These are phyloP conservation scores for Drosophila kurseongensis DNA, from an alignment of 1,140 invertebrate genomes.

Conservation along the genomic window DNA sequence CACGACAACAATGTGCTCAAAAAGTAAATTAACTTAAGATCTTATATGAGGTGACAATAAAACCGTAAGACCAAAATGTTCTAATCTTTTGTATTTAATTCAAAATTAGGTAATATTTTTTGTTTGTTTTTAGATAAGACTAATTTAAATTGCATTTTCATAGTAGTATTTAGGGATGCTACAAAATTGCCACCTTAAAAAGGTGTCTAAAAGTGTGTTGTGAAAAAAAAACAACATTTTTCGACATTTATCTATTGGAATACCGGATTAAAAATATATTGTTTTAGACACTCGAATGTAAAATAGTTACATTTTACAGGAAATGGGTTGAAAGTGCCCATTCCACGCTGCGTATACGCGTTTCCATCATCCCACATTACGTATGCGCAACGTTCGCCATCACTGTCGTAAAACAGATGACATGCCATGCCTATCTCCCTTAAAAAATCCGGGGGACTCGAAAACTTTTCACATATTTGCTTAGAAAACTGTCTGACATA, in stretches of 20 bases:
- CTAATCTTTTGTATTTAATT: background rate
- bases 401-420: background rate
- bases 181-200: too few relatives aligned
- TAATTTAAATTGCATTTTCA: too few relatives aligned
- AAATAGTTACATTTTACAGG: background rate
- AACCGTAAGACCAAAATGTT: background rate
- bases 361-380: background rate
- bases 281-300: background rate
- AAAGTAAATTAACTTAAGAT: constrained; percentile 1
- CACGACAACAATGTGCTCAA: constrained; percentile 12
- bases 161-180: too few relatives aligned
- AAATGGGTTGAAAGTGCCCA: background rate
- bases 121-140: too few relatives aligned
- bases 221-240: too few relatives aligned
- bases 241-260: too few relatives aligned
- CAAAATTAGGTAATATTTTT: background rate
- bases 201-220: too few relatives aligned
- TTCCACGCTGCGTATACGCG: background rate
- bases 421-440: background rate
- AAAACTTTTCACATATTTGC: constrained; percentile 70
- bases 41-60: constrained; percentile 16
- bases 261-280: too few relatives aligned
- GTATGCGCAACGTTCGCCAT: constrained; percentile 8
- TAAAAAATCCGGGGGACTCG: constrained; percentile 4
- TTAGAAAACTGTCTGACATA: constrained; percentile 69